phyloP scores from a whole-genome alignment of 2,113 vertebrate genomes.

The Acrocephalus arundinaceus region DNA sequence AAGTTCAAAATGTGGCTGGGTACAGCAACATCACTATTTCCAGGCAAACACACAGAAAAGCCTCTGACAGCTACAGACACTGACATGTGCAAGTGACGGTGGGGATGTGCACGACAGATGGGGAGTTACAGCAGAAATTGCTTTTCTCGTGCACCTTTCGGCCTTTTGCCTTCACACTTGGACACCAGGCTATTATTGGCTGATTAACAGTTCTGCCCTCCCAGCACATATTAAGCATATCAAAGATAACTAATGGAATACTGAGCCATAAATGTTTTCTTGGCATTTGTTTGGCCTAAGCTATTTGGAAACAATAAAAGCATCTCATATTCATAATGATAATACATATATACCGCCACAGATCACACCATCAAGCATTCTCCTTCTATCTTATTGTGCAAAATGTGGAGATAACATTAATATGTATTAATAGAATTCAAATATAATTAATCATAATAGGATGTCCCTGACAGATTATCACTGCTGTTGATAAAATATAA shows the following conservation, averaged over 20 bases:
- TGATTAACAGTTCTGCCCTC: conserved; percentile 19
- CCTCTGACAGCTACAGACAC: background rate
- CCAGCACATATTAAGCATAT: conserved; percentile 1
- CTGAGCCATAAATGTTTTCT: conserved; percentile 23
- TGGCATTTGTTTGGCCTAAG: conserved; percentile 8
- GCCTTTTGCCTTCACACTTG: background rate
- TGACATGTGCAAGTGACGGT: background rate
- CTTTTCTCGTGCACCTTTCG: background rate
- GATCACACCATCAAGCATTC: conserved; percentile 12
- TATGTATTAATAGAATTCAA: conserved; percentile 27
- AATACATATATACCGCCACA: conserved; percentile 37
- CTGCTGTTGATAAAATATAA: conserved; percentile 47
- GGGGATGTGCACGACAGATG: background rate
- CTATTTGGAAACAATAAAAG: conserved; percentile 52
- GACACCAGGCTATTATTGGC: background rate
- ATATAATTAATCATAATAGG: conserved; percentile 52
- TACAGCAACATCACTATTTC: background rate
- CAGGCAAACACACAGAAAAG: background rate
- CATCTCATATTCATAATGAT: conserved; percentile 38
- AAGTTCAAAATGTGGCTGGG: background rate
- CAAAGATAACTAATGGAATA: conserved; percentile 33
- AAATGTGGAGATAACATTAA: conserved; percentile 14
- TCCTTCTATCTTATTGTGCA: background rate
- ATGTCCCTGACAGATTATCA: conserved; percentile 13
- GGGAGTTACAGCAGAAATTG: background rate